Percentiles rank a stretch among this genome's conserved stretches.
Conservation (phyloP, 2,888 invertebrate genomes). For the Ennomos erosarius region DNA sequence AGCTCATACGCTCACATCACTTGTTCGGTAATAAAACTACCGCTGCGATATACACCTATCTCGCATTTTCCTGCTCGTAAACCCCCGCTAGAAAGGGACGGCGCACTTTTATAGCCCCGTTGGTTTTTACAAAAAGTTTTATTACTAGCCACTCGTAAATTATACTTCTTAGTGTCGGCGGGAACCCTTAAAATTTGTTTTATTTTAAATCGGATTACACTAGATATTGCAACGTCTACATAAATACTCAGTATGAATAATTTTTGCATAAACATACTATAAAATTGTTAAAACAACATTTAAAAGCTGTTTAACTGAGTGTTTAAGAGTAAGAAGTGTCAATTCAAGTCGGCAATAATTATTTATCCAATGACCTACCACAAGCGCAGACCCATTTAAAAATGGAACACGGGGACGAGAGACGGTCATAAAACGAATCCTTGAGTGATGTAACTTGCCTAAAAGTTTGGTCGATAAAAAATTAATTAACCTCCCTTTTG, state of each 20-base stretch:
- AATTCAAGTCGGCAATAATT: constrained; percentile 33
- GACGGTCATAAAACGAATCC: constrained; percentile 75
- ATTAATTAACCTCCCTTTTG: neutral
- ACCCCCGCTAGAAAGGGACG: constrained; percentile 68
- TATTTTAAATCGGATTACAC: constrained; percentile 18
- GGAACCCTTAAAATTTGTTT: constrained; percentile 53
- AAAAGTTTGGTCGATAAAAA: constrained; percentile 31
- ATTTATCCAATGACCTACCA: constrained; percentile 75
- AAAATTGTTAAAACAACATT: constrained; percentile 17
- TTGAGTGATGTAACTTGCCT: constrained; percentile 56
- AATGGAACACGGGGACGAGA: constrained; percentile 77
- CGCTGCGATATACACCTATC: constrained; percentile 74
- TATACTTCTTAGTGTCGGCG: constrained; percentile 67
- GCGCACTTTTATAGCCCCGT: constrained; percentile 69
- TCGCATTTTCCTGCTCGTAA: constrained; percentile 76
- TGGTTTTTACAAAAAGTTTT: constrained; percentile 83
- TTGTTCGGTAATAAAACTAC: constrained; percentile 73
- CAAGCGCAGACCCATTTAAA: constrained; percentile 76
- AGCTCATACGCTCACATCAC: constrained; percentile 52
- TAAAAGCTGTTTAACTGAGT: constrained; percentile 20
- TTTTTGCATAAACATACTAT: constrained; percentile 6
- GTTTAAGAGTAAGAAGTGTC: constrained; percentile 15
- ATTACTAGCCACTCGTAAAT: constrained; percentile 80
- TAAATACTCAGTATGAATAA: constrained; percentile 12
- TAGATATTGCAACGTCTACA: constrained; percentile 5